A percentile compares a stretch with the other conserved stretches of the same genome.
Conservation (phyloP, 1,140 invertebrate species). For the Branchinecta lynchi region DNA sequence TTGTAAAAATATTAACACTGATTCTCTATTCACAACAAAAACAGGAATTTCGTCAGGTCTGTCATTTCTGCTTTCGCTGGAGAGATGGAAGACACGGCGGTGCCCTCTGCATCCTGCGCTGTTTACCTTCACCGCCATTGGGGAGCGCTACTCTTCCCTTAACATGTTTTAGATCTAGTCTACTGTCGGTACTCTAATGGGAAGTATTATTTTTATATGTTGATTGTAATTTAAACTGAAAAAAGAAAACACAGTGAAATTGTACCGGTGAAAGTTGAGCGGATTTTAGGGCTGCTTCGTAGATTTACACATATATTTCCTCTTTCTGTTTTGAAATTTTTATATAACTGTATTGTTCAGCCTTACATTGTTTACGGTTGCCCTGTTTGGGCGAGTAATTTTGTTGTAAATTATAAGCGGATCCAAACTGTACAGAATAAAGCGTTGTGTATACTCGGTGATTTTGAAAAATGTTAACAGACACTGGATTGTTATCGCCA, state of each 20-base stretch:
- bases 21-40: too few species aligned
- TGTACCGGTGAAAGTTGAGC: not conserved
- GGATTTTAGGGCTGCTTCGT: conserved; percentile 3
- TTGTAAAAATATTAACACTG: too few species aligned
- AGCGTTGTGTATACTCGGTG: not conserved
- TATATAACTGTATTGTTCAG: not conserved
- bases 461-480: not conserved
- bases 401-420: conserved; percentile 1
- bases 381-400: not conserved
- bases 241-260: conserved; percentile 7
- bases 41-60: too few species aligned
- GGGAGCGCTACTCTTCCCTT: too few species aligned
- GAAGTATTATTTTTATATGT: too few species aligned
- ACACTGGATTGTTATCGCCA: too few species aligned
- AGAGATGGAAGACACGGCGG: too few species aligned
- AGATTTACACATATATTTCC: not conserved
- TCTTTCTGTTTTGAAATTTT: conserved; percentile 10
- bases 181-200: too few species aligned
- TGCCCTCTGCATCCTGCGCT: too few species aligned
- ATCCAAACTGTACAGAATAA: not conserved
- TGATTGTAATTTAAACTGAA: conserved; percentile 10
- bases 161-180: too few species aligned
- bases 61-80: too few species aligned
- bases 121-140: too few species aligned
- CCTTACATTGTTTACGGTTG: conserved; percentile 6